Evolutionary conservation across 2,888 invertebrate genomes (phyloP).

Genomic region (Philereme transversata): DNA sequence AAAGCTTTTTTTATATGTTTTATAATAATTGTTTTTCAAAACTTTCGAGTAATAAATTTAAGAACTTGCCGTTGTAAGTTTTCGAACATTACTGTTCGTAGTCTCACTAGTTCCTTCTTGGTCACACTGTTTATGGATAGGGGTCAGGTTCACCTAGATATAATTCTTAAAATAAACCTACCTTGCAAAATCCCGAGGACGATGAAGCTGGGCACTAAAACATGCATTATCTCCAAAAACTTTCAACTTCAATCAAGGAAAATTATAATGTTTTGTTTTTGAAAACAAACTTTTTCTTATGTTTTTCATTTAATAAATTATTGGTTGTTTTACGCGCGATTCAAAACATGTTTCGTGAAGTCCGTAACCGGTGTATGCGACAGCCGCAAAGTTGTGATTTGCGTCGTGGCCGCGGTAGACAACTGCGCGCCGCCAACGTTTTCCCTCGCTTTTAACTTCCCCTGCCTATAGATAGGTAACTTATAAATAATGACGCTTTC

Average conservation of each 20-base stretch:
- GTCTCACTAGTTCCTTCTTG: too few relatives aligned
- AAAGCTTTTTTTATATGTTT: too few relatives aligned
- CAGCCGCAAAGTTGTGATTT: constrained; percentile 10
- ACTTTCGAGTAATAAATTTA: too few relatives aligned
- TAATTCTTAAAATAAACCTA: constrained; percentile 42
- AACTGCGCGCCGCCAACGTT: constrained; percentile 59
- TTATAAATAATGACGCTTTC: constrained; percentile 6
- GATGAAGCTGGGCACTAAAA: constrained; percentile 45
- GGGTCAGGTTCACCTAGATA: too few relatives aligned
- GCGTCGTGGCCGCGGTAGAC: constrained; percentile 46
- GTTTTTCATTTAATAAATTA: constrained; percentile 14
- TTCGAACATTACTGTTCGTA: too few relatives aligned
- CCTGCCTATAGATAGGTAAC: constrained; percentile 43
- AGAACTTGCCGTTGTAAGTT: too few relatives aligned
- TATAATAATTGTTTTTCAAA: too few relatives aligned
- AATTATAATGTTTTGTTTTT: constrained; percentile 15
- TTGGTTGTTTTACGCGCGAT: constrained; percentile 13
- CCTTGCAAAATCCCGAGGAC: constrained; percentile 67
- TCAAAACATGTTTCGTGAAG: constrained; percentile 20
- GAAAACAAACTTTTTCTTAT: constrained; percentile 31
- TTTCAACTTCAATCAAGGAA: constrained; percentile 27
- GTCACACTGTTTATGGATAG: too few relatives aligned
- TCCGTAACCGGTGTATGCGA: constrained; percentile 15
- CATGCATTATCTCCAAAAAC: constrained; percentile 42
- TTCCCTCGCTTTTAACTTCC: constrained; percentile 72